These are phyloP conservation scores for Candidula unifasciata DNA, from an alignment of 2,888 invertebrate species.

Conservation along the genomic window DNA sequence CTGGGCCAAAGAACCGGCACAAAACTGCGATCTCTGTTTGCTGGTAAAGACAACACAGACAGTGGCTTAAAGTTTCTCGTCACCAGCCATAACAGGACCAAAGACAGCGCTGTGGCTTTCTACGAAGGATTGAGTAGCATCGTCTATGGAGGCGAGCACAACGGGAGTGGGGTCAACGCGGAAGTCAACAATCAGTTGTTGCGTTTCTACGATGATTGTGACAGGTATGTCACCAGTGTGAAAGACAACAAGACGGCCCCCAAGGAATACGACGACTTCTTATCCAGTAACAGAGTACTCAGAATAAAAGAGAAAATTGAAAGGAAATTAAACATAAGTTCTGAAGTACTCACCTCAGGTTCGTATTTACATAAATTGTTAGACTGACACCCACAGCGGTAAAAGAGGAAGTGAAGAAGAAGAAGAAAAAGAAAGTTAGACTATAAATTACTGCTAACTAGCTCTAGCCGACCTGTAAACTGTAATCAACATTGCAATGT, in stretches of 20 bases:
- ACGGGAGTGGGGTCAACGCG: constrained; percentile 58
- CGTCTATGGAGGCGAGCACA: constrained; percentile 44
- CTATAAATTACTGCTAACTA: too few relatives aligned
- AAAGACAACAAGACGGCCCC: constrained; percentile 67
- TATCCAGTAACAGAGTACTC: constrained; percentile 64
- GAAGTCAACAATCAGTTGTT: constrained; percentile 66
- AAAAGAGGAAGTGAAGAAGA: too few relatives aligned
- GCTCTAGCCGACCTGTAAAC: too few relatives aligned
- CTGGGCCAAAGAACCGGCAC: constrained; percentile 67
- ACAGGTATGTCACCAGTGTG: constrained; percentile 66
- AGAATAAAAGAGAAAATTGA: constrained; percentile 62
- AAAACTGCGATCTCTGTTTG: constrained; percentile 64
- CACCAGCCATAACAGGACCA: constrained; percentile 72
- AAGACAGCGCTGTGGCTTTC: constrained; percentile 73
- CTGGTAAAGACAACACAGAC: constrained; percentile 57
- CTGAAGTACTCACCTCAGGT: constrained; percentile 53
- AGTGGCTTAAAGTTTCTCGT: constrained; percentile 66
- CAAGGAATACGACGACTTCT: constrained; percentile 67
- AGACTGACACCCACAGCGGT: background rate
- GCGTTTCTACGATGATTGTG: constrained; percentile 70
- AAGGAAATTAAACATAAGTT: constrained; percentile 53
- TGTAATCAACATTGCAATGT: too few relatives aligned
- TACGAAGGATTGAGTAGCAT: constrained; percentile 67
- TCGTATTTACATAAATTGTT: constrained; percentile 6
- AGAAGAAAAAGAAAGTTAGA: too few relatives aligned